These are phyloP conservation scores for Sinocyclocheilus rhinocerous DNA, from an alignment of 2,113 vertebrate species.

Conservation along the genomic window DNA sequence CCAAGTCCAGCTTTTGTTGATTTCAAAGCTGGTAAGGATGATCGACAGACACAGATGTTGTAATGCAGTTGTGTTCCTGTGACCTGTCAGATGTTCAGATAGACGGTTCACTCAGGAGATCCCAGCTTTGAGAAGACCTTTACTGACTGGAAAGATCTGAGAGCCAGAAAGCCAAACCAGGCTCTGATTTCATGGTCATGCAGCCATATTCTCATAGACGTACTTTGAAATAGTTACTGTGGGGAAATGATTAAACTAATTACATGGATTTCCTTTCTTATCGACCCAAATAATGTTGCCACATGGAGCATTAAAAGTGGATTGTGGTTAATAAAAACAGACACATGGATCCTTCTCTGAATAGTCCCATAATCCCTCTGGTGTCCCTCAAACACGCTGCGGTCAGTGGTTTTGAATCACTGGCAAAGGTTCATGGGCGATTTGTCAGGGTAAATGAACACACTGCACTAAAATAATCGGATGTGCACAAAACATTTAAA, in stretches of 20 bases:
- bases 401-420: background rate
- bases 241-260: background rate
- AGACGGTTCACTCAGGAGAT: background rate
- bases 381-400: background rate
- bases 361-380: conserved; percentile 1
- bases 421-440: background rate
- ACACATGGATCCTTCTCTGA: conserved; percentile 12
- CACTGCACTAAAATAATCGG: background rate
- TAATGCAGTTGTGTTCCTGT: background rate
- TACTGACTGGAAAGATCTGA: background rate
- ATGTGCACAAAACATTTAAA: background rate
- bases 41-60: background rate
- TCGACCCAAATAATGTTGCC: background rate
- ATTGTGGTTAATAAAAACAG: conserved; percentile 1
- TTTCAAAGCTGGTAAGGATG: background rate
- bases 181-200: background rate
- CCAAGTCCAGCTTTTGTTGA: background rate
- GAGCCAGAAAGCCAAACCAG: background rate
- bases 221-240: background rate
- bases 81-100: background rate
- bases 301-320: background rate
- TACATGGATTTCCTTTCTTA: background rate
- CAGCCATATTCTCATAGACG: background rate
- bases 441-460: conserved; percentile 10
- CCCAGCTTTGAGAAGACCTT: background rate